These are phyloP conservation scores for Muscicapa adusta DNA, from an alignment of 2,113 vertebrate genomes.

Conservation along the genomic window DNA sequence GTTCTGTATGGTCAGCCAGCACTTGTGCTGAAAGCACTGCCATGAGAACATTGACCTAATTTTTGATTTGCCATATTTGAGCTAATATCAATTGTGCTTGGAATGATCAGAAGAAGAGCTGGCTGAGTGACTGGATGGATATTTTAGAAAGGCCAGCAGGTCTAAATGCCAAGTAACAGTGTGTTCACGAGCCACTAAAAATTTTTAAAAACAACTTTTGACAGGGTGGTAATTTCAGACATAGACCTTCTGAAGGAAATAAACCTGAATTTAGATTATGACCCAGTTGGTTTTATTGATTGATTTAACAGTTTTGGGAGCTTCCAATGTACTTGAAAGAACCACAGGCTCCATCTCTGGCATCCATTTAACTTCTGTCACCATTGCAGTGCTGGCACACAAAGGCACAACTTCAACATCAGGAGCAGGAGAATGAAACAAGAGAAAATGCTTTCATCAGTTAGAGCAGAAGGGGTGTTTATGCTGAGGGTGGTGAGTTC, in stretches of 20 bases:
- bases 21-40: neutral
- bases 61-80: neutral
- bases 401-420: neutral
- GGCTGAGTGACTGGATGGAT: accelerated
- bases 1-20: neutral
- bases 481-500: neutral
- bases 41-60: neutral
- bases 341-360: neutral
- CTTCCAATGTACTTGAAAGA: neutral
- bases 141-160: neutral
- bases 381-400: neutral
- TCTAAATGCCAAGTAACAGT: neutral
- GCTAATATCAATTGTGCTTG: neutral
- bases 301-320: neutral
- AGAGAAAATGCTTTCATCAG: neutral
- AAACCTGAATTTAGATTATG: neutral
- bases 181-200: neutral
- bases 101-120: neutral
- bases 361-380: neutral
- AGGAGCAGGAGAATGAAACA: neutral
- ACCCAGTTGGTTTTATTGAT: neutral
- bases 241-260: neutral
- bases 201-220: neutral
- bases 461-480: neutral
- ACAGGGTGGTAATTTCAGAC: neutral